phyloP scores from a whole-genome alignment of 1,140 invertebrate genomes.

The Drosophila melanica region DNA sequence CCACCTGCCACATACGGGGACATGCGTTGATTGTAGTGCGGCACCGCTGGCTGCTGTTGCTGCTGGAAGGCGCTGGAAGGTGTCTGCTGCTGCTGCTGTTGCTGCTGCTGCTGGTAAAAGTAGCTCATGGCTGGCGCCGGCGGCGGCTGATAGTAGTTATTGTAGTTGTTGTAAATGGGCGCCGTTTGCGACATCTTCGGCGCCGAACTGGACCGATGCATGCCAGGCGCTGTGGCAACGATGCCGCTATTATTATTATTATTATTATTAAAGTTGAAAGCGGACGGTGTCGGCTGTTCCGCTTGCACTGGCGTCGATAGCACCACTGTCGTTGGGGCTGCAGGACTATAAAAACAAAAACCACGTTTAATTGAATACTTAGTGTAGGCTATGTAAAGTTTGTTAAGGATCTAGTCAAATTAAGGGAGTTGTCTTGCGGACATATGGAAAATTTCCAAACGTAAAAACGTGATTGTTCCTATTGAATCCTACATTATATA shows the following conservation, averaged over 20 bases:
- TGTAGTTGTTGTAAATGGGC: constrained; percentile 65
- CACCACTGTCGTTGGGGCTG: constrained; percentile 35
- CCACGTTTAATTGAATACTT: background rate
- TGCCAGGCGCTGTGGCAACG: constrained; percentile 33
- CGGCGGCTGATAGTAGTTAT: constrained; percentile 60
- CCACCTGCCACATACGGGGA: constrained; percentile 49
- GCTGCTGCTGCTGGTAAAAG: constrained; percentile 55
- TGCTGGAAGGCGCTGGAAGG: background rate
- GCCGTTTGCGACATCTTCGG: constrained; percentile 69
- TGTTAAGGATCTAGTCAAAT: too few species aligned
- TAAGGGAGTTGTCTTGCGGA: too few species aligned
- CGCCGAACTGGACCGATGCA: constrained; percentile 69
- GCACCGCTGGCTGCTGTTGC: constrained; percentile 34
- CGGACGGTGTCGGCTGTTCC: constrained; percentile 20
- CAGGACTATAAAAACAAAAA: constrained; percentile 24
- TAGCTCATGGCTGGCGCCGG: constrained; percentile 55
- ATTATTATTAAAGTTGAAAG: constrained; percentile 47
- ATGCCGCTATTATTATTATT: constrained; percentile 54
- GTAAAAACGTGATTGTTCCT: too few species aligned
- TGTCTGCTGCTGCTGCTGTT: constrained; percentile 25
- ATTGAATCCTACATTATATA: too few species aligned
- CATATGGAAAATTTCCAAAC: too few species aligned
- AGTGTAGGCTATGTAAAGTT: too few species aligned
- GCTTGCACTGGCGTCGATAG: constrained; percentile 14
- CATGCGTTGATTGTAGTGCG: constrained; percentile 63